Evolutionary conservation across 2,888 invertebrate species (phyloP).

Genomic region (Leptopilina syphax): DNA sequence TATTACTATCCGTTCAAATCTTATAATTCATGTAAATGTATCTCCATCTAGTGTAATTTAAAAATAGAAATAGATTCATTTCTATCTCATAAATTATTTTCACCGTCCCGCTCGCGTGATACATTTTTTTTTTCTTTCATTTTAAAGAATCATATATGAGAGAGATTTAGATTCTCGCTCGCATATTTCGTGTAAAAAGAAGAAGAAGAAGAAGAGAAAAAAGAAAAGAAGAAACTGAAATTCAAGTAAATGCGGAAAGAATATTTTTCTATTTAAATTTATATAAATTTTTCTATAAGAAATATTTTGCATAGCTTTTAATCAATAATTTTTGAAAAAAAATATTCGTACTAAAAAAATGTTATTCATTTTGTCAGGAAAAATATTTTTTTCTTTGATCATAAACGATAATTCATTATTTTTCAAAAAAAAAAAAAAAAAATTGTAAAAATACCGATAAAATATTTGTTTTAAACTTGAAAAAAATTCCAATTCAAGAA

Average conservation of each 20-base stretch:
- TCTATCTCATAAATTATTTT: slow-evolving; percentile 21
- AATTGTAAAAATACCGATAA: neutral
- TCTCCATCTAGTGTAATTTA: slow-evolving; percentile 7
- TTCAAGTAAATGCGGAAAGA: too few species aligned
- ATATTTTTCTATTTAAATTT: too few species aligned
- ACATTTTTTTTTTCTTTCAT: neutral
- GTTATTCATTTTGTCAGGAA: too few species aligned
- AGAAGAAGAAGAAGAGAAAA: neutral
- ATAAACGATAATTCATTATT: too few species aligned
- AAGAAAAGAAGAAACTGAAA: neutral
- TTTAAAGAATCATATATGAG: neutral
- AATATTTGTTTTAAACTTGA: neutral
- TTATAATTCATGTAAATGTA: slow-evolving; percentile 25
- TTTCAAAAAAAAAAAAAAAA: too few species aligned
- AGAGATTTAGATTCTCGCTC: neutral
- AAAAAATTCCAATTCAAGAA: neutral
- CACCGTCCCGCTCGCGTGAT: slow-evolving; percentile 4
- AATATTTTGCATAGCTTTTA: too few species aligned
- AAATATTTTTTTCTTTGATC: too few species aligned
- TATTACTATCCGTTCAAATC: slow-evolving; percentile 17
- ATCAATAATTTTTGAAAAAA: too few species aligned
- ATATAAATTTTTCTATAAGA: too few species aligned
- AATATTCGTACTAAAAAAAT: too few species aligned
- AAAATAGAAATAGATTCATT: slow-evolving; percentile 25
- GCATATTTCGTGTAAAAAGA: too few species aligned